phyloP scores from a whole-genome alignment of 2,113 vertebrate species.

The Brachypodius melanocephalos region DNA sequence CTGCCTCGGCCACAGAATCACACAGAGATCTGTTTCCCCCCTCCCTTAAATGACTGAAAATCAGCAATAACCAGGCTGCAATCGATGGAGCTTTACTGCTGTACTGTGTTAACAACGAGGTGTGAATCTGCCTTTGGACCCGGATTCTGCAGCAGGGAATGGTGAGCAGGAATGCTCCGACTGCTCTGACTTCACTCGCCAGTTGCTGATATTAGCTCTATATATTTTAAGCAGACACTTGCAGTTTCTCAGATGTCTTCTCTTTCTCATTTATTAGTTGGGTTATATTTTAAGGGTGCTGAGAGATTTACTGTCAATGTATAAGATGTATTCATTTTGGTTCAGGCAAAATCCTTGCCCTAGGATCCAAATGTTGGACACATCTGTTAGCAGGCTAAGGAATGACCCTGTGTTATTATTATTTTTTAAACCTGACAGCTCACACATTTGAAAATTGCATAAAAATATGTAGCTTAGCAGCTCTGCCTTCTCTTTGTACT shows the following conservation, averaged over 20 bases:
- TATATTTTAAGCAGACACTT: slow-evolving; percentile 53
- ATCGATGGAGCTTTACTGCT: slow-evolving; percentile 26
- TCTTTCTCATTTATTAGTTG: slow-evolving; percentile 62
- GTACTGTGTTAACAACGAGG: background rate
- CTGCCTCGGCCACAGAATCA: background rate
- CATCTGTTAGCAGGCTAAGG: slow-evolving; percentile 68
- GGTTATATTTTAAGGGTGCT: slow-evolving; percentile 68
- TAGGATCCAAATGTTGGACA: slow-evolving; percentile 56
- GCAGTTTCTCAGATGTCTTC: slow-evolving; percentile 64
- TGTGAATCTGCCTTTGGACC: background rate
- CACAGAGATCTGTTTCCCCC: background rate
- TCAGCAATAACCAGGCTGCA: slow-evolving; percentile 11
- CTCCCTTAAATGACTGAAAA: background rate
- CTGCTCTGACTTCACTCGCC: slow-evolving; percentile 30
- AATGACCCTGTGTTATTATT: slow-evolving; percentile 39
- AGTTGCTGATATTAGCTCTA: slow-evolving; percentile 59
- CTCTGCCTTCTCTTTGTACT: slow-evolving; percentile 31
- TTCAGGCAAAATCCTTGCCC: slow-evolving; percentile 35
- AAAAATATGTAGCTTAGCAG: slow-evolving; percentile 16
- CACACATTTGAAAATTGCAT: slow-evolving; percentile 56
- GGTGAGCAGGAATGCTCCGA: background rate
- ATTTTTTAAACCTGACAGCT: slow-evolving; percentile 54
- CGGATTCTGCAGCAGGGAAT: background rate
- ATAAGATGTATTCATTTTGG: slow-evolving; percentile 62
- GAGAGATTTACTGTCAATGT: slow-evolving; percentile 69